Conservation (phyloP, 2,888 invertebrate genomes). For the Phymatocera aterrima region DNA sequence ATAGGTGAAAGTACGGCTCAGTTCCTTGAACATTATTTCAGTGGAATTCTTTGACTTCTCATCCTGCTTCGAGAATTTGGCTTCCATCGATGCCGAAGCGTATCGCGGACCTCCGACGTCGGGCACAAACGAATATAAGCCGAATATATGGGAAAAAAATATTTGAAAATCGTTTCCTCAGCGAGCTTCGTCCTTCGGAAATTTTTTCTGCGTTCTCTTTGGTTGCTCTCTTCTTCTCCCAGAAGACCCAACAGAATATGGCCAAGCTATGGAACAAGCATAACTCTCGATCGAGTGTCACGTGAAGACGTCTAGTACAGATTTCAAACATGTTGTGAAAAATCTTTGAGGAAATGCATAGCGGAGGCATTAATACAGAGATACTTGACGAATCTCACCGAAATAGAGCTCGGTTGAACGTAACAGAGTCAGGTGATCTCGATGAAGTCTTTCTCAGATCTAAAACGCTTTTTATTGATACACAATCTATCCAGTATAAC, state of each 20-base stretch:
- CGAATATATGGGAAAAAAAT: background rate
- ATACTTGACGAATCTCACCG: no score
- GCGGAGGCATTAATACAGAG: no score
- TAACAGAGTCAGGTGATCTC: no score
- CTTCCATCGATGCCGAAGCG: background rate
- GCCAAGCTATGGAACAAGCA: background rate
- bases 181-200: background rate
- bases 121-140: background rate
- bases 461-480: no score
- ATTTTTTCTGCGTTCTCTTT: background rate
- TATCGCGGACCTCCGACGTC: background rate
- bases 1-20: background rate
- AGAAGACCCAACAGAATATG: background rate
- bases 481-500: no score
- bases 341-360: background rate
- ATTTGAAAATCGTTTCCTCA: conserved; percentile 4
- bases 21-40: background rate
- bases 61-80: background rate
- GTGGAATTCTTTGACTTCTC: background rate
- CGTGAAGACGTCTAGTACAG: background rate
- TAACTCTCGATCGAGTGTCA: background rate
- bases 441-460: no score
- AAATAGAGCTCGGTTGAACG: no score
- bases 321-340: background rate
- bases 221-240: background rate